Percentiles rank a stretch among this genome's conserved stretches.
Conservation (phyloP, 2,797 vertebrate genomes). For the Peromyscus nudipes region DNA sequence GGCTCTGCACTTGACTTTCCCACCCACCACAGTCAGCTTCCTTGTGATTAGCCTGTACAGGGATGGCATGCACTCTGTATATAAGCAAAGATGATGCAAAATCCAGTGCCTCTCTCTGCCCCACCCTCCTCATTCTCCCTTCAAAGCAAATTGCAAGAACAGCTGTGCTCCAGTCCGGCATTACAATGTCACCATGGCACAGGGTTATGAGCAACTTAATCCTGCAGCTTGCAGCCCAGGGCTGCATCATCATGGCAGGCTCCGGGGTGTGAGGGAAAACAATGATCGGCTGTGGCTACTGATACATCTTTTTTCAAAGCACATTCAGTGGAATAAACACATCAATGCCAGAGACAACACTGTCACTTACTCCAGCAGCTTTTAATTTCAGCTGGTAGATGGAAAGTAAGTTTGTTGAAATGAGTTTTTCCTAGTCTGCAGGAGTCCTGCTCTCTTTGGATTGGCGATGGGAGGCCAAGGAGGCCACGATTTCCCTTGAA, state of each 20-base stretch:
- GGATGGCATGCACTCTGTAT: neutral
- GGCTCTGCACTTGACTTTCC: conserved; percentile 35
- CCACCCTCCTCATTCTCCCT: neutral
- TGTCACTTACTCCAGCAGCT: conserved; percentile 68
- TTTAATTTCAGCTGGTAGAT: conserved; percentile 75
- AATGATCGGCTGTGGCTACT: conserved; percentile 31
- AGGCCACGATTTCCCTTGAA: conserved; percentile 62
- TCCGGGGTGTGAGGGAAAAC: neutral
- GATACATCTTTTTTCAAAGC: neutral
- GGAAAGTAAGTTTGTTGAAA: conserved; percentile 74
- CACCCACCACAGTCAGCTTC: neutral
- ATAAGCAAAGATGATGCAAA: conserved; percentile 11
- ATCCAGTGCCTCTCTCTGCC: neutral
- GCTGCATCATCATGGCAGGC: neutral
- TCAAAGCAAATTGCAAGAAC: conserved; percentile 65
- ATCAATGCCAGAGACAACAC: conserved; percentile 65
- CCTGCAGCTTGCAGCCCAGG: neutral
- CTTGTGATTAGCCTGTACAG: neutral
- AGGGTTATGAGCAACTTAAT: conserved; percentile 57
- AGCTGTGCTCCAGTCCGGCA: conserved; percentile 47
- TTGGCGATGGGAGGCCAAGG: conserved; percentile 57
- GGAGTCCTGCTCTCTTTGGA: conserved; percentile 74
- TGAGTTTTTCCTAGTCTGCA: conserved; percentile 60
- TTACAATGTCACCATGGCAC: conserved; percentile 35
- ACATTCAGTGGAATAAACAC: conserved; percentile 68